These are phyloP conservation scores for Redunca redunca DNA, from an alignment of 2,113 vertebrate species.

Conservation along the genomic window DNA sequence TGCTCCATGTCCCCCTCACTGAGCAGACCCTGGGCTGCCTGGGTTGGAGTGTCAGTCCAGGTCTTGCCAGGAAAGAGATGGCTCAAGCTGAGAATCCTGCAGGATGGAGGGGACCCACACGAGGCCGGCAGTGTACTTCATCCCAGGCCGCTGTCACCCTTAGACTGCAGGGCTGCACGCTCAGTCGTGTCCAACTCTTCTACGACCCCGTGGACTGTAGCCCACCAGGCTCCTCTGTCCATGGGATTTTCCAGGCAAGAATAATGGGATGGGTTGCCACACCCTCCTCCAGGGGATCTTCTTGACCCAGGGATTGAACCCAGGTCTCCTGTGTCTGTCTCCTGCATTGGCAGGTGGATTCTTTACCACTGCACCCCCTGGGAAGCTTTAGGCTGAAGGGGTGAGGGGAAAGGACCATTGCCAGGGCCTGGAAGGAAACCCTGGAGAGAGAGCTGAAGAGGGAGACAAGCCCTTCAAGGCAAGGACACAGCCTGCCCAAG, in stretches of 20 bases:
- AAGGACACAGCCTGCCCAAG: neutral
- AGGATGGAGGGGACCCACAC: neutral
- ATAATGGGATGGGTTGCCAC: neutral
- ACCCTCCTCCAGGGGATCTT: neutral
- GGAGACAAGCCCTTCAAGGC: neutral
- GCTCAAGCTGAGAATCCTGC: neutral
- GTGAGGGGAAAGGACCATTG: neutral
- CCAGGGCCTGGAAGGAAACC: neutral
- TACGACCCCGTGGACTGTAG: neutral
- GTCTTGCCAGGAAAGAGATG: neutral
- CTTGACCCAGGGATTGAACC: neutral
- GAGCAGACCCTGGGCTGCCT: neutral
- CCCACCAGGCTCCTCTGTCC: neutral
- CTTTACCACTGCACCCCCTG: neutral
- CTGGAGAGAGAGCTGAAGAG: too few species aligned
- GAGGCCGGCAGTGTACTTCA: rapidly evolving
- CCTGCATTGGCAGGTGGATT: neutral
- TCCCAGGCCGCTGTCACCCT: neutral
- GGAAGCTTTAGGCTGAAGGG: neutral
- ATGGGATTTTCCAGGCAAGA: neutral
- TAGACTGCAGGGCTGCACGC: neutral
- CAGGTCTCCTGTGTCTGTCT: neutral
- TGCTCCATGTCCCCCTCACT: neutral
- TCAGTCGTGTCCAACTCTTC: neutral
- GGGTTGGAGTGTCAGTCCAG: neutral